A percentile compares a stretch with the other conserved stretches of the same genome.
Evolutionary conservation across 2,888 invertebrate genomes (phyloP).

Genomic region (Bellardia pandia): DNA sequence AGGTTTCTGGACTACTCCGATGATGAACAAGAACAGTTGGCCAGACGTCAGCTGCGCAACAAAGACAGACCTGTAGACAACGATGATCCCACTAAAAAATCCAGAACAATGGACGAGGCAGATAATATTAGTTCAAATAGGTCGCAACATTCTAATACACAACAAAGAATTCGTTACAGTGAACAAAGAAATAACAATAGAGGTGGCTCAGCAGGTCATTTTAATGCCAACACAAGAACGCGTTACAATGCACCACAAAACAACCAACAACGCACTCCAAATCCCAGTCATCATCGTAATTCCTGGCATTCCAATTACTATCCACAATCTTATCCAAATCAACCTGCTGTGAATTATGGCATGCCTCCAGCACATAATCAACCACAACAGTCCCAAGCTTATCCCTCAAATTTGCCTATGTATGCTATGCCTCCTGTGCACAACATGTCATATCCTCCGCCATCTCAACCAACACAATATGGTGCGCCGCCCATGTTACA

Average conservation of each 20-base stretch:
- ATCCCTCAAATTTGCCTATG: slow-evolving; percentile 47
- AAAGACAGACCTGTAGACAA: slow-evolving; percentile 78
- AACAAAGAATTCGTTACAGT: slow-evolving; percentile 74
- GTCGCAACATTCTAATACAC: slow-evolving; percentile 38
- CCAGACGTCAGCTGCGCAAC: slow-evolving; percentile 83
- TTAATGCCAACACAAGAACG: slow-evolving; percentile 38
- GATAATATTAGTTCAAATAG: slow-evolving; percentile 37
- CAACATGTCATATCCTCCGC: slow-evolving; percentile 55
- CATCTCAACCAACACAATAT: slow-evolving; percentile 49
- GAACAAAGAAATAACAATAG: slow-evolving; percentile 56
- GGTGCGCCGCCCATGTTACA: slow-evolving; percentile 38
- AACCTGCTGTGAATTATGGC: slow-evolving; percentile 15
- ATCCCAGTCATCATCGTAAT: slow-evolving; percentile 78
- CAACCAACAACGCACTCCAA: slow-evolving; percentile 66
- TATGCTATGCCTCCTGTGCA: slow-evolving; percentile 55
- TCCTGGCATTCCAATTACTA: slow-evolving; percentile 83
- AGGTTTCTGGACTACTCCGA: slow-evolving; percentile 92
- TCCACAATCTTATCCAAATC: slow-evolving; percentile 75
- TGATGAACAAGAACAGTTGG: slow-evolving; percentile 91
- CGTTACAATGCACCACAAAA: slow-evolving; percentile 43
- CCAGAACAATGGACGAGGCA: slow-evolving; percentile 64
- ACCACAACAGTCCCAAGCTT: slow-evolving; percentile 34
- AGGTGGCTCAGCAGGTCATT: slow-evolving; percentile 12
- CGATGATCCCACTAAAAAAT: slow-evolving; percentile 71
- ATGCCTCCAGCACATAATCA: slow-evolving; percentile 23